Conservation (phyloP, 1,140 invertebrate species). For the Piezodorus guildinii region DNA sequence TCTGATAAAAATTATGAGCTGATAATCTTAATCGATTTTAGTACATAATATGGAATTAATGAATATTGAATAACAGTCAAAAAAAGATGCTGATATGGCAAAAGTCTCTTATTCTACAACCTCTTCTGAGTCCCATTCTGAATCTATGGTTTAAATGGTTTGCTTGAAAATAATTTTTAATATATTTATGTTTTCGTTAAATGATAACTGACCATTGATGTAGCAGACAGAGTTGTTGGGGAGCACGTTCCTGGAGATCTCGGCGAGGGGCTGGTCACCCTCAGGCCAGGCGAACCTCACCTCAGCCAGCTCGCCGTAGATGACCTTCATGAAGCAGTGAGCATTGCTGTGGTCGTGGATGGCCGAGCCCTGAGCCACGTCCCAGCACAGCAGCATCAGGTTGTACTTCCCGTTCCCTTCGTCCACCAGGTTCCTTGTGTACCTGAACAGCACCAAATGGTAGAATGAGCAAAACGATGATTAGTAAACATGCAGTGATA, state of each 20-base stretch:
- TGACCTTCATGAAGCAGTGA: slow-evolving; percentile 94
- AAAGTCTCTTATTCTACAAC: too few species aligned
- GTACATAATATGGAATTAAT: too few species aligned
- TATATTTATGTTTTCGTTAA: too few species aligned
- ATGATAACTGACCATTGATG: slow-evolving; percentile 72
- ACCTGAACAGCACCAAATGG: slow-evolving; percentile 42
- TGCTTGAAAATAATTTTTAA: too few species aligned
- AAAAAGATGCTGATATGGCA: too few species aligned
- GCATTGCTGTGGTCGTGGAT: slow-evolving; percentile 95
- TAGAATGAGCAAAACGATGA: too few species aligned
- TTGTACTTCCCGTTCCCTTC: slow-evolving; percentile 96
- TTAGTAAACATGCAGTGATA: too few species aligned
- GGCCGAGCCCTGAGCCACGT: slow-evolving; percentile 82
- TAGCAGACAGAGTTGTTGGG: slow-evolving; percentile 75
- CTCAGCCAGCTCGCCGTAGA: slow-evolving; percentile 46
- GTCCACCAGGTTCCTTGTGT: slow-evolving; percentile 88
- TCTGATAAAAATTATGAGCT: too few species aligned
- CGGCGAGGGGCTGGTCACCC: slow-evolving; percentile 34
- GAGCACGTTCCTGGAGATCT: slow-evolving; percentile 50
- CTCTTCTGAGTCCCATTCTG: too few species aligned
- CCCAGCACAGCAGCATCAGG: slow-evolving; percentile 94
- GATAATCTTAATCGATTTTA: too few species aligned
- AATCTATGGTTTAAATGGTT: too few species aligned
- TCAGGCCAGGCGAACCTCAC: slow-evolving; percentile 63
- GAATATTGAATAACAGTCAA: too few species aligned